Evolutionary conservation across 1,140 invertebrate genomes (phyloP).

Genomic region (Aphelinus atriplicis): DNA sequence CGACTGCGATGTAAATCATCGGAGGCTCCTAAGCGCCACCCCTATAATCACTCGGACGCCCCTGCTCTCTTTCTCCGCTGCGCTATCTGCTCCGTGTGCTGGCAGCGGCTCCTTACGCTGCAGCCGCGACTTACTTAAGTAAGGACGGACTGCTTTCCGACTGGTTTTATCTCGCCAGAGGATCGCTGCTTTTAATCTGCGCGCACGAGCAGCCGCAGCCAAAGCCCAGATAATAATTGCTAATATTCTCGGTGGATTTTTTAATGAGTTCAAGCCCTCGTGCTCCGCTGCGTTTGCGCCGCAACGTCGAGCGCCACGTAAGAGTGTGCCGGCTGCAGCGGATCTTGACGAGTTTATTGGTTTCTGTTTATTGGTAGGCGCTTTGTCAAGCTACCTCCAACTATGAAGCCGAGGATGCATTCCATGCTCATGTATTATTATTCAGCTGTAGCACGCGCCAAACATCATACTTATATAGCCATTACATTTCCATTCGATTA

Average conservation of each 20-base stretch:
- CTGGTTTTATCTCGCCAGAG: conserved; percentile 14
- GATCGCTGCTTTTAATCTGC: conserved; percentile 25
- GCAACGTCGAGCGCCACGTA: neutral
- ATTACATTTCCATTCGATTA: no score
- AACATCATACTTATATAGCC: no score
- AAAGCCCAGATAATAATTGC: neutral
- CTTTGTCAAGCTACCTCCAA: no score
- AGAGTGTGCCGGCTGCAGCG: neutral
- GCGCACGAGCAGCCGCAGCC: no score
- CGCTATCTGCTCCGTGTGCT: neutral
- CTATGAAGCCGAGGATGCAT: no score
- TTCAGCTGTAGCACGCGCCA: no score
- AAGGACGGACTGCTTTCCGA: conserved; percentile 9
- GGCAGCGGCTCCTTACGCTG: neutral
- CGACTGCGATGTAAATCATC: conserved; percentile 58
- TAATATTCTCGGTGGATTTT: conserved; percentile 7
- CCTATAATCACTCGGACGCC: conserved; percentile 57
- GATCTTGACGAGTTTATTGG: neutral
- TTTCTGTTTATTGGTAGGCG: no score
- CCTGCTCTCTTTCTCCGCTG: conserved; percentile 5
- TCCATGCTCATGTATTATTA: no score
- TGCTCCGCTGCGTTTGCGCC: neutral
- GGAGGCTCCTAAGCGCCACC: conserved; percentile 54
- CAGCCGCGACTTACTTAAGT: neutral
- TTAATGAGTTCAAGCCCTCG: neutral